These are phyloP conservation scores for Pararge aegeria DNA, from an alignment of 1,140 invertebrate genomes.

Conservation along the genomic window DNA sequence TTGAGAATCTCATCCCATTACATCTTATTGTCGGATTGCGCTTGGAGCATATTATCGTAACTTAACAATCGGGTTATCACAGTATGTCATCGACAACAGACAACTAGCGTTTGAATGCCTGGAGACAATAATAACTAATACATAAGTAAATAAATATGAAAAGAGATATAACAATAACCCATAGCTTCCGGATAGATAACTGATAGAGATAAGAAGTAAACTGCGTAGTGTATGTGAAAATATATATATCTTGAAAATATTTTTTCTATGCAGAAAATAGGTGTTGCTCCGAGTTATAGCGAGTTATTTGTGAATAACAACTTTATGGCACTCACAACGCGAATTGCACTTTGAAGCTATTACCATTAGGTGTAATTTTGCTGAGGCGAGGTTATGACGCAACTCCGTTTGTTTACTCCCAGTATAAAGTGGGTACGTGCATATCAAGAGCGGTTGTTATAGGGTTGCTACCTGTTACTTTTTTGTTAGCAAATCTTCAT, in stretches of 20 bases:
- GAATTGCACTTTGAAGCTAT: conserved; percentile 32
- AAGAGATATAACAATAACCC: not conserved
- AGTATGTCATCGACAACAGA: no score
- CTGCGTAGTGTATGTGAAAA: no score
- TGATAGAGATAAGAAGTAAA: not conserved
- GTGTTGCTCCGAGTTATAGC: conserved; percentile 42
- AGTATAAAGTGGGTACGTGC: conserved; percentile 53
- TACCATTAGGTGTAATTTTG: conserved; percentile 43
- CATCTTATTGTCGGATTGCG: no score
- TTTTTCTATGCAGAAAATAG: conserved; percentile 29
- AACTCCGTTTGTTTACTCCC: conserved; percentile 69
- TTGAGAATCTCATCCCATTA: no score
- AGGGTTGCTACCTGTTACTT: not conserved
- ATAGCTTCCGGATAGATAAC: not conserved
- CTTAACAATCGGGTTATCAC: no score
- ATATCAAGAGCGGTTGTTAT: conserved; percentile 38
- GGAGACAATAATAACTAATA: no score
- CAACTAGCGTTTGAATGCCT: no score
- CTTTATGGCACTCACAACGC: conserved; percentile 14
- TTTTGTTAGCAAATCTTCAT: no score
- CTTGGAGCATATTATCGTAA: no score
- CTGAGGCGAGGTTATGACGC: conserved; percentile 47
- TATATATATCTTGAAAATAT: conserved; percentile 27
- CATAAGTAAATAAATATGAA: no score
- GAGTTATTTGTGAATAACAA: conserved; percentile 55